These are phyloP conservation scores for Urocynchramus pylzowi DNA, from an alignment of 2,113 vertebrate species.

Conservation along the genomic window DNA sequence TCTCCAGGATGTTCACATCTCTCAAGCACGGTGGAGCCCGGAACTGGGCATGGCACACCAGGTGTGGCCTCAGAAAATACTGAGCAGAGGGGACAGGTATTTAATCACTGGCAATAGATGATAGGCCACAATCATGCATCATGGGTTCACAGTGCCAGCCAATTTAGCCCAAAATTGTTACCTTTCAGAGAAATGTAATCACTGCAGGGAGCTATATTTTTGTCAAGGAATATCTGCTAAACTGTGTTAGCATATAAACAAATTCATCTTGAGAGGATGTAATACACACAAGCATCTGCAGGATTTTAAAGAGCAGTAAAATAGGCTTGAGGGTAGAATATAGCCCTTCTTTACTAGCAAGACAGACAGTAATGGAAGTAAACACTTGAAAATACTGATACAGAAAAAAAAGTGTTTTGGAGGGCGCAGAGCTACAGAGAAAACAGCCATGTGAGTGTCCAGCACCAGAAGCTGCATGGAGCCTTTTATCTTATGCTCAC, in stretches of 20 bases:
- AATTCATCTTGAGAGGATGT: not conserved
- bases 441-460: not conserved
- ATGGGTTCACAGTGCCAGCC: rapidly evolving
- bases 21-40: not conserved
- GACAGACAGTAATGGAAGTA: not conserved
- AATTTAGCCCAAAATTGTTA: not conserved
- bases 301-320: not conserved
- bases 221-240: not conserved
- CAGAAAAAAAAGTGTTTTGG: not conserved
- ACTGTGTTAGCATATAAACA: not conserved
- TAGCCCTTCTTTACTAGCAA: not conserved
- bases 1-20: not conserved
- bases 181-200: not conserved
- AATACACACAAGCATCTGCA: rapidly evolving
- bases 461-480: not conserved
- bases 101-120: not conserved
- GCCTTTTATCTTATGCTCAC: not conserved
- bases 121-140: not conserved
- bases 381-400: not conserved
- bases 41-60: rapidly evolving
- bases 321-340: not conserved
- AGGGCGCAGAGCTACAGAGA: not conserved
- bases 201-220: not conserved
- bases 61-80: rapidly evolving
- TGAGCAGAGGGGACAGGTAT: not conserved